A percentile compares a stretch with the other conserved stretches of the same genome.
Evolutionary conservation across 1,140 invertebrate genomes (phyloP).

Genomic region (Stegodyphus mimosarum): DNA sequence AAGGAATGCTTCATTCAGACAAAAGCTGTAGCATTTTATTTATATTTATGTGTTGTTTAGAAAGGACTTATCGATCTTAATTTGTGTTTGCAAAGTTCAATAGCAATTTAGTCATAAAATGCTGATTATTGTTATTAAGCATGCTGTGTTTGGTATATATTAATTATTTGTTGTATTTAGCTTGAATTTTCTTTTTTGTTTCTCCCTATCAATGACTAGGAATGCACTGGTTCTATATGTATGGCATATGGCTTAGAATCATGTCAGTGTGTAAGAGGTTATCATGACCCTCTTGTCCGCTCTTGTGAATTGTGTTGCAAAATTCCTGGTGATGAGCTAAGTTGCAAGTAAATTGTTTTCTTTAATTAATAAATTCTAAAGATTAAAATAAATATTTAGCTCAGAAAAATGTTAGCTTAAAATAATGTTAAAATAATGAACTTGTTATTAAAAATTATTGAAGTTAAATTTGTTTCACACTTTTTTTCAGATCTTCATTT

Average conservation of each 20-base stretch:
- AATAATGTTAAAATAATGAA: too few species aligned
- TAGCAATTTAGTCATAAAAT: too few species aligned
- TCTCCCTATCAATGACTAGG: slow-evolving; percentile 69
- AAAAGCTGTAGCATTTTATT: neutral
- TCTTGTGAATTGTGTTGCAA: slow-evolving; percentile 92
- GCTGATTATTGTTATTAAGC: too few species aligned
- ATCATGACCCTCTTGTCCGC: slow-evolving; percentile 81
- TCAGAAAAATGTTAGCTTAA: too few species aligned
- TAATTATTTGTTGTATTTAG: neutral
- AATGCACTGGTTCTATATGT: slow-evolving; percentile 94
- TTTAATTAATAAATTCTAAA: neutral
- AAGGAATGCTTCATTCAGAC: neutral
- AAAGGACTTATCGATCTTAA: neutral
- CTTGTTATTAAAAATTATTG: neutral
- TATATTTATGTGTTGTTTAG: neutral
- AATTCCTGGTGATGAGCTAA: slow-evolving; percentile 82
- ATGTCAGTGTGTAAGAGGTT: slow-evolving; percentile 85
- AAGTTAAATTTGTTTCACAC: neutral
- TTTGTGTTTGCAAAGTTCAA: slow-evolving; percentile 64
- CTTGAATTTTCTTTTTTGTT: neutral
- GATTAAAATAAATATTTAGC: too few species aligned
- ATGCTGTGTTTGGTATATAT: too few species aligned
- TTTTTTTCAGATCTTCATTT: slow-evolving; percentile 82
- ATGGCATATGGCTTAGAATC: slow-evolving; percentile 93
- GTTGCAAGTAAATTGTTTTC: slow-evolving; percentile 72